Evolutionary conservation across 2,113 vertebrate genomes (phyloP), one percentile per base, ranked within the genome.

Genomic region (Chlamydotis undulata): DNA sequence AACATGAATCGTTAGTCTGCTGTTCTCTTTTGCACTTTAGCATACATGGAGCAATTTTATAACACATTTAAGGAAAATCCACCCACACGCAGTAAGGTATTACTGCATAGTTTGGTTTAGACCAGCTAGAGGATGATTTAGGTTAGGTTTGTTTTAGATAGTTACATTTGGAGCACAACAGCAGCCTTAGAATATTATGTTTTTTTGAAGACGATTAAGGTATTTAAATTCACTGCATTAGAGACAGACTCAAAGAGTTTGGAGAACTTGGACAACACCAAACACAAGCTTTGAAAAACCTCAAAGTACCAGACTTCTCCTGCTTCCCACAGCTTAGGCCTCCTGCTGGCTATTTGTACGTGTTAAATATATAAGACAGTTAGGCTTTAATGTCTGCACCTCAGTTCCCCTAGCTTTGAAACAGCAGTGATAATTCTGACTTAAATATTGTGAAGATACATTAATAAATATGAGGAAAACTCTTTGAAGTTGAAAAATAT

Each of bases 401-500:
- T 94, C 67, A 12, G 22, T 94, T 95, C 75, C 49, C 43, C 56
- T 71, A n/a, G 61, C 84, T 96, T 96, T 96, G 82, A 94, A 96
- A 96, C 6, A 61, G 49, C 77, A 41, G 28, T 69, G 75, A 64
- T 93, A 95, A 94, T 95, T 96, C 84, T 83, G 87, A 89, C 81
- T 96, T 91, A 94, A 90, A 85, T 94, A 93, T 96, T 96, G 63
- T 93, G 92, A 90, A 57, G 75, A 88, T 93, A 61, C 81, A 96
- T 96, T 96, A 96, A 96, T 97, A 96, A 93, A 94, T 97, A 96
- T 90, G 94, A 96, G 88, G 25, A 83, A 92, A 93, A 93, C 35
- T 93, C 96, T 96, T 94, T 96, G 94, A 97, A 96, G 95, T 85
- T 94, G 24, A 88, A 93, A 96, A 96, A 88, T 74, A 95, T 96